Evolutionary conservation across 1,140 invertebrate genomes (phyloP), one percentile per base, ranked within the genome.

Genomic region (Palaemon carinicauda): DNA sequence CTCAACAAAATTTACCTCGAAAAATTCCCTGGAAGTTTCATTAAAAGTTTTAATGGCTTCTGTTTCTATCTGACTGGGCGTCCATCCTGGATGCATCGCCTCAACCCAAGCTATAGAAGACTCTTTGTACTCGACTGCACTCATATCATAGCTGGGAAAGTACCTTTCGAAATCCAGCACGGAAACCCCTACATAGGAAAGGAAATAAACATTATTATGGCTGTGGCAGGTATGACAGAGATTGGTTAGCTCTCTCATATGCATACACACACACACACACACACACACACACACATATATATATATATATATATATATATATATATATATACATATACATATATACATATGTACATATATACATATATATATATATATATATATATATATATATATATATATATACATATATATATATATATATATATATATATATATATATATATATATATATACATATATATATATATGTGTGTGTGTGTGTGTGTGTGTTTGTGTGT

Each of bases 321-420:
- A 60, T 60, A 60, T 60, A 60, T 60, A 60, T 60, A 60, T 60
- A 60, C 27, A 60, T 60, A 60, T 19, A 60, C 27, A 9, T 60
- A 9, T 60, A 9, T 60, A 5, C 5, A 60, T 9, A 5, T 60
- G 27, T 60, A 29, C 21, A 7, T 17, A 24, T 10, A 29, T 71
- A 19, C 14, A 19, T 3, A 71, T 71, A 12, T 71, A 71, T 27
- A 71, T 71, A 71, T 71, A 71, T 71, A 71, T 71, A 71, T 71
- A 71, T 71, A 71, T 71, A 71, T 71, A 71, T 71, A 71, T 71
- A 71, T 71, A 71, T 71, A 71, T 71, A 71, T 71, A 71, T 71
- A 71, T 71, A 71, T 71, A 71, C 33, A 71, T 71, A 27, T 71
- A 71, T 71, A 71, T 71, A 71, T 71, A 71, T 71, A 71, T 27